These are phyloP conservation scores for Atta texana DNA, from an alignment of 1,140 invertebrate genomes.

Conservation along the genomic window DNA sequence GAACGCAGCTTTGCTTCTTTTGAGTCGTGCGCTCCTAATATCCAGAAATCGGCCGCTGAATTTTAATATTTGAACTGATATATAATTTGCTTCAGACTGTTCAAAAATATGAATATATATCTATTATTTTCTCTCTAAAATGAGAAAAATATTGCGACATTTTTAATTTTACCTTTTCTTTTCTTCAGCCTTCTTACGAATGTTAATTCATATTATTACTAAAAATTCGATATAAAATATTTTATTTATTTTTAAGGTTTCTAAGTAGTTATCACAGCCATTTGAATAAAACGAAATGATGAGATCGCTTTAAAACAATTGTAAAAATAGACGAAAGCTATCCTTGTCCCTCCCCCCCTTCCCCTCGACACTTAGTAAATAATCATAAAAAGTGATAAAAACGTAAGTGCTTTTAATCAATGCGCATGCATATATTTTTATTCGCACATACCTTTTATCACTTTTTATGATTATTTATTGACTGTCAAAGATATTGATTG, in stretches of 20 bases:
- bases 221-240: constrained; percentile 10
- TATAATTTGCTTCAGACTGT: not conserved
- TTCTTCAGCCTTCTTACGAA: not conserved
- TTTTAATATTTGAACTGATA: constrained; percentile 14
- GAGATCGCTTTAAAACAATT: too few species aligned
- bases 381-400: too few species aligned
- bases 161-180: not conserved
- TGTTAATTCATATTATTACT: not conserved
- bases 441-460: too few species aligned
- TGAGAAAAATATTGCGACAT: not conserved
- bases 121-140: not conserved
- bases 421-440: too few species aligned
- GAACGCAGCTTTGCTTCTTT: not conserved
- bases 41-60: not conserved
- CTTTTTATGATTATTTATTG: too few species aligned
- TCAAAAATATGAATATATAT: not conserved
- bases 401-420: too few species aligned
- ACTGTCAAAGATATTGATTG: too few species aligned
- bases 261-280: too few species aligned
- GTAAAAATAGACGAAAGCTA: too few species aligned
- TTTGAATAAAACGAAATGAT: too few species aligned
- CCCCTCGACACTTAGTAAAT: too few species aligned
- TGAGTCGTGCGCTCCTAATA: not conserved
- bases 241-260: not conserved
- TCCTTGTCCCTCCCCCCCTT: too few species aligned